Evolutionary conservation across 2,113 vertebrate species (phyloP), one percentile per base, ranked within the genome.

Genomic region (Ciconia stormi): DNA sequence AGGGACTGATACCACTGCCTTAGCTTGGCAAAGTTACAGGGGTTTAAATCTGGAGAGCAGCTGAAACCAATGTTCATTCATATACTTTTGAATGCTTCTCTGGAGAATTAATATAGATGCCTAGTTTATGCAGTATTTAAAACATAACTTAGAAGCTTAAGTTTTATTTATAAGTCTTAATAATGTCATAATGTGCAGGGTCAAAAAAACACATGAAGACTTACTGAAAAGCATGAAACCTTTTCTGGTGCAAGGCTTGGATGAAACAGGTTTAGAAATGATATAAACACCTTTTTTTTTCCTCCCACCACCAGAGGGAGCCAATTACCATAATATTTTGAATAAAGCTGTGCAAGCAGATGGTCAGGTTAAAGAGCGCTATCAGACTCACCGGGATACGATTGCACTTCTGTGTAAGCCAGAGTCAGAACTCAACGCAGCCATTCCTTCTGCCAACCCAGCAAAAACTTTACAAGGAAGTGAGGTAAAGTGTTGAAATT

Each of bases 371-470:
- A 98, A 98, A 47, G 99, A 99, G 80, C 99, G 99, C 27, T 99
- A 99, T 70, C 98, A 98, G 90, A 55, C 98, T 85, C 99, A 99
- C 95, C 99, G 99, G 36, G 99, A 99, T 62, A 99, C 99, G 36
- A 99, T 99, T 70, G 96, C 98, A 5, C 98, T 99, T 50, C 98
- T 99, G 63, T 99, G 99, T 96, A 99, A 99, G 95, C 98, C 99
- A 1, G 99, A 99, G 96, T 94, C 98, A 6, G 99, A 99, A 87
- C 98, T 99, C 87, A 98, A 98, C 0, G 98, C 99, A 4, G 99
- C 99, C 91, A 99, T 99, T 96, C 99, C 99, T 81, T 99, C 99
- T 58, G 99, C 99, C 65, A 99, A 99, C 97, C 99, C 99, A 17
- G 99, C 99, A 67, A 99, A 99, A 98, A 99, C 99, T 22, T 97